A percentile compares a stretch with the other conserved stretches of the same genome.
Evolutionary conservation across 2,797 vertebrate species (phyloP).

Genomic region (Myotis daubentonii): DNA sequence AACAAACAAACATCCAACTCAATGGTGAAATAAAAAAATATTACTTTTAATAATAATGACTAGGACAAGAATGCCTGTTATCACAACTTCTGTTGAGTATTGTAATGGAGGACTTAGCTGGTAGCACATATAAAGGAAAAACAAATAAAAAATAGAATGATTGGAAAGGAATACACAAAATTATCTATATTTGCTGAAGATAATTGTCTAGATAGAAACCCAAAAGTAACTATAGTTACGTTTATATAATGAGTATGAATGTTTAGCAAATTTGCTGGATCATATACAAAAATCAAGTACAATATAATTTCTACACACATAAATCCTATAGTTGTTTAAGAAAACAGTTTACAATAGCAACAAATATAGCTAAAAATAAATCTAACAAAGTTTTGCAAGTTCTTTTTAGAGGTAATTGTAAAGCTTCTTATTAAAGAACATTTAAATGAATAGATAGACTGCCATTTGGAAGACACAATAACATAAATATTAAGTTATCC

Average conservation of each 20-base stretch:
- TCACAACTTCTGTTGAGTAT: not conserved
- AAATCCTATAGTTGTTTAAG: not conserved
- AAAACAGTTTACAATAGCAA: not conserved
- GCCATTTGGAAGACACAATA: not conserved
- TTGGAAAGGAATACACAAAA: not conserved
- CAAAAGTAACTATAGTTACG: not conserved
- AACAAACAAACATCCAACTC: not conserved
- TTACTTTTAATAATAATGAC: not conserved
- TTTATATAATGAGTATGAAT: not conserved
- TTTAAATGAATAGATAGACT: not conserved
- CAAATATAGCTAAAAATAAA: not conserved
- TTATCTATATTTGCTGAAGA: not conserved
- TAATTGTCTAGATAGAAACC: not conserved
- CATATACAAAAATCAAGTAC: not conserved
- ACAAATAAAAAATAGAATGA: not conserved
- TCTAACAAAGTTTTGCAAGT: not conserved
- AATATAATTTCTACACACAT: not conserved
- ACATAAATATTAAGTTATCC: not conserved
- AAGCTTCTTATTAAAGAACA: conserved; percentile 31
- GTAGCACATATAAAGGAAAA: not conserved
- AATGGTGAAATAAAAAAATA: not conserved
- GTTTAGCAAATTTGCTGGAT: not conserved
- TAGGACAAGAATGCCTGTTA: not conserved
- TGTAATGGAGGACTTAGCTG: not conserved
- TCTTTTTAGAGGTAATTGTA: conserved; percentile 18